Conservation (phyloP, 2,797 vertebrate genomes). For the Anguilla pacifica region DNA sequence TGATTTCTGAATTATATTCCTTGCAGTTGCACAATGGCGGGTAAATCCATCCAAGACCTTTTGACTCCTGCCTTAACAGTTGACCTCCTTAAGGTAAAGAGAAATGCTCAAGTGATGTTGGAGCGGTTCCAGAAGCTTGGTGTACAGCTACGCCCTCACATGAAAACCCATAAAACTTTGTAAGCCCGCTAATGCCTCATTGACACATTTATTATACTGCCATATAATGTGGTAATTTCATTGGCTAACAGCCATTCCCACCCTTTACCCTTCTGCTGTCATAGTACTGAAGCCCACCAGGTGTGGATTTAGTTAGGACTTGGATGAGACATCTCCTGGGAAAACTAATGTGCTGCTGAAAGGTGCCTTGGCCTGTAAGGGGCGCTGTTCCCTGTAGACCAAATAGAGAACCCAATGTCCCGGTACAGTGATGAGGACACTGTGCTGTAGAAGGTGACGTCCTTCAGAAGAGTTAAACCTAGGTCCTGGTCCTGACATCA, state of each 20-base stretch:
- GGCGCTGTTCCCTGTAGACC: background rate
- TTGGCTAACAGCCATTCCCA: background rate
- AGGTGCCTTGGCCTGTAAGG: background rate
- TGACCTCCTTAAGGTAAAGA: slow-evolving; percentile 68
- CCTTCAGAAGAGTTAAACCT: background rate
- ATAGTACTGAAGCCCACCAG: background rate
- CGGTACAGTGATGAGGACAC: background rate
- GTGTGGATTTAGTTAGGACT: background rate
- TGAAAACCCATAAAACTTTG: slow-evolving; percentile 87
- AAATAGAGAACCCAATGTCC: background rate
- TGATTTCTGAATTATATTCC: slow-evolving; percentile 28
- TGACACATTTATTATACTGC: background rate
- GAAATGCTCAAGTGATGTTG: slow-evolving; percentile 72
- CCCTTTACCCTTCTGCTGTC: background rate
- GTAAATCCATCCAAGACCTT: slow-evolving; percentile 53
- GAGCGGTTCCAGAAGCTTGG: slow-evolving; percentile 70
- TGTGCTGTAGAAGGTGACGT: background rate
- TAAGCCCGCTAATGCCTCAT: slow-evolving; percentile 44
- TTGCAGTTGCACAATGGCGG: slow-evolving; percentile 33
- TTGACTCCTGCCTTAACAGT: slow-evolving; percentile 77
- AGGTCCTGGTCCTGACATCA: no score
- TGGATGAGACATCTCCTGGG: background rate
- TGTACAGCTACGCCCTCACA: slow-evolving; percentile 79
- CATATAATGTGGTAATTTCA: background rate
- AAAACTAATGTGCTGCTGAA: background rate